phyloP scores from a whole-genome alignment of 2,797 vertebrate genomes.

The Ptychadena robeensis region DNA sequence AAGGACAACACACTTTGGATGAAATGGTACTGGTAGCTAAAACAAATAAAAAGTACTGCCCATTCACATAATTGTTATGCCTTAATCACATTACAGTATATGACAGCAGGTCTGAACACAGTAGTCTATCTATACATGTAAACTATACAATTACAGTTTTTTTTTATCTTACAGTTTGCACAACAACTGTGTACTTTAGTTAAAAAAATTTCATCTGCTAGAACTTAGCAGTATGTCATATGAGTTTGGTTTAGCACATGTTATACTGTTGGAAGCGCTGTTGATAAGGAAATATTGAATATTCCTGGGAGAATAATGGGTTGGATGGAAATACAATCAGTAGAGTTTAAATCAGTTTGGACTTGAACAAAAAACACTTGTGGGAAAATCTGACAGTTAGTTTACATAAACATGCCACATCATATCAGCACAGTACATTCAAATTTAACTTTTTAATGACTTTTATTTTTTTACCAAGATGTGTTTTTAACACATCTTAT shows the following conservation, averaged over 20 bases:
- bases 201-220: neutral
- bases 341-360: neutral
- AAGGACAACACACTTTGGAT: too few relatives aligned
- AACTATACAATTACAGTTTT: too few relatives aligned
- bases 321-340: slow-evolving; percentile 5
- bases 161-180: too few relatives aligned
- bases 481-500: neutral
- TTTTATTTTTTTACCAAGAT: neutral
- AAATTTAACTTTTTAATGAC: neutral
- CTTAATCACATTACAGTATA: neutral
- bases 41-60: too few relatives aligned
- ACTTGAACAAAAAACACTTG: neutral
- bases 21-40: too few relatives aligned
- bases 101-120: too few relatives aligned
- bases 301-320: neutral
- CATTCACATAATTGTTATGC: neutral
- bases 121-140: too few relatives aligned
- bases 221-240: neutral
- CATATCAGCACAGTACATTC: neutral
- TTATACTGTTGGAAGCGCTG: neutral
- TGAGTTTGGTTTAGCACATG: neutral
- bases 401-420: neutral
- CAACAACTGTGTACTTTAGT: neutral
- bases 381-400: neutral
- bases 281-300: neutral